phyloP scores from a whole-genome alignment of 2,888 invertebrate genomes.

The Ceramica pisi region DNA sequence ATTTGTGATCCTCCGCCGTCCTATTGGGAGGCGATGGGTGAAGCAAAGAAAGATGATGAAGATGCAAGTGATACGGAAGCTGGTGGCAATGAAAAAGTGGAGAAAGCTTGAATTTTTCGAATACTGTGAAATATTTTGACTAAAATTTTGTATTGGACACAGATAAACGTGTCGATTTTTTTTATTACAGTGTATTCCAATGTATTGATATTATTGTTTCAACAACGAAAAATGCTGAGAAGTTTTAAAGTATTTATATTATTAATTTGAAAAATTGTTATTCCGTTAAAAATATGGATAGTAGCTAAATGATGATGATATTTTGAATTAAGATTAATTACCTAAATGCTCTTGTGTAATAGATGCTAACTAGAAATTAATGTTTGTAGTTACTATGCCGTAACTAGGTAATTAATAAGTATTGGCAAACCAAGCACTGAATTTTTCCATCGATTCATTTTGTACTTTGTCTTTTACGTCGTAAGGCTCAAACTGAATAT shows the following conservation, averaged over 20 bases:
- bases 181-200: too few relatives aligned
- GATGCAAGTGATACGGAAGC: constrained; percentile 20
- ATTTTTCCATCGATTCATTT: not conserved
- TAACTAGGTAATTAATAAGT: not conserved
- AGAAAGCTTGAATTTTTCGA: constrained; percentile 2
- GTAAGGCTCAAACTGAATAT: not conserved
- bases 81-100: constrained; percentile 10
- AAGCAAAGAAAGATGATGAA: constrained; percentile 44
- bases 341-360: not conserved
- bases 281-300: not conserved
- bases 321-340: not conserved
- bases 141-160: not conserved
- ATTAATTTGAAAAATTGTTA: not conserved
- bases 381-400: not conserved
- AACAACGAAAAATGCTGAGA: not conserved
- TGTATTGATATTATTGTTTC: too few relatives aligned
- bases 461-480: not conserved
- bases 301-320: not conserved
- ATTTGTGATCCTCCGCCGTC: constrained; percentile 64
- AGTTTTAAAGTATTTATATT: not conserved
- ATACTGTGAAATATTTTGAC: not conserved
- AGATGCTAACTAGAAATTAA: not conserved
- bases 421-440: not conserved
- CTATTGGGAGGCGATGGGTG: constrained; percentile 71
- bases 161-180: not conserved